A percentile compares a stretch with the other conserved stretches of the same genome.
phyloP scores from a whole-genome alignment of 2,797 vertebrate genomes.

The Valencia hispanica region DNA sequence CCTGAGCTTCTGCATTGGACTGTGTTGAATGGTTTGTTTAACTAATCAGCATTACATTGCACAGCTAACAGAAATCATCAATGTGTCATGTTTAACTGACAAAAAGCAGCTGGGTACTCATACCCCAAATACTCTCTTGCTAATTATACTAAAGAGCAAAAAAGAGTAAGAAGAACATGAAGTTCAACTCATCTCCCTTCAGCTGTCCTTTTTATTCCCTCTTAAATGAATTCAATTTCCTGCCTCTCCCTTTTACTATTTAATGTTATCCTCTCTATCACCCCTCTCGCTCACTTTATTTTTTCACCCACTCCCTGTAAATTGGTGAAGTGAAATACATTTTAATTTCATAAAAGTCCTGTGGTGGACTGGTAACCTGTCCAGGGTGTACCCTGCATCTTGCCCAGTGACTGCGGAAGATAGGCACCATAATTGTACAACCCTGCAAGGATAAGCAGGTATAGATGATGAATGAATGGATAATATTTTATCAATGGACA shows the following conservation, averaged over 20 bases:
- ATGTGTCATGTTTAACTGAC: constrained; percentile 13
- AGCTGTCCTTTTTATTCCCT: constrained; percentile 23
- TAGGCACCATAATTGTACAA: no score
- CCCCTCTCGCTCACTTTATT: not conserved
- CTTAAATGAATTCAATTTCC: constrained; percentile 9
- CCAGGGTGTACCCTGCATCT: not conserved
- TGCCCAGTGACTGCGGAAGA: no score
- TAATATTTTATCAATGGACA: no score
- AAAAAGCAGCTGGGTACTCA: not conserved
- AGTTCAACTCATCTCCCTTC: not conserved
- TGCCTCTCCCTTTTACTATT: not conserved
- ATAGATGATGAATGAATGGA: no score
- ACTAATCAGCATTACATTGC: not conserved
- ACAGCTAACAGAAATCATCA: not conserved
- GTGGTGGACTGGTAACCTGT: not conserved
- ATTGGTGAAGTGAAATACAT: no score
- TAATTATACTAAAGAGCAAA: not conserved
- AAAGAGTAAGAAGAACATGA: not conserved
- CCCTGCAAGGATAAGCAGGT: no score
- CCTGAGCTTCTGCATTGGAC: not conserved
- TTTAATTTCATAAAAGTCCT: no score
- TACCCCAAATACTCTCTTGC: not conserved
- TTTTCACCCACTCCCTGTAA: not conserved
- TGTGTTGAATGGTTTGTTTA: not conserved
- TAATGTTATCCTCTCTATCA: constrained; percentile 9